Evolutionary conservation across 2,797 vertebrate species (phyloP), one percentile per base, ranked within the genome.

Genomic region (Manis javanica): DNA sequence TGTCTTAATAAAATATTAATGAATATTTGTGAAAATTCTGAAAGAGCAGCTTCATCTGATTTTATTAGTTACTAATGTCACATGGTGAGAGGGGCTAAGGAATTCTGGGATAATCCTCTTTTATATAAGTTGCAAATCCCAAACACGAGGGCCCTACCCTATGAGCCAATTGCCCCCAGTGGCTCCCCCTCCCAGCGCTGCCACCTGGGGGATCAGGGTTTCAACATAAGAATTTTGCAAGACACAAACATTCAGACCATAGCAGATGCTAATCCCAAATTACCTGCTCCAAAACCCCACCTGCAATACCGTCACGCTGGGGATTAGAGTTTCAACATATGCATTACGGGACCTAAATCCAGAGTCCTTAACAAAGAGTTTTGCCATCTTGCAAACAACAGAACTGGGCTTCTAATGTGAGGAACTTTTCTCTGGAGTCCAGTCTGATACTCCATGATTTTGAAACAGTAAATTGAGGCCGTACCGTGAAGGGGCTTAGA

Each of bases 401-500:
- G 15, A 68, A 31, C 9, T 69, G 4, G 16, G 2, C 12, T 26
- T 53, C 10, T 26, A 2, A 3, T 8, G 1, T 2, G 42, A 7
- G 15, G 11, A 0, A 0, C n/a, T 46, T n/a, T 2, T 24, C 24
- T 34, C 39, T 3, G 10, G 74, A 23, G 19, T 37, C 46, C 4
- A 12, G 21, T 12, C 16, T 55, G 1, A 18, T 57, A 53, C 12
- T 26, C 1, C 23, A 6, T 6, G 6, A 15, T 57, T 29, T 75
- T 14, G 3, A 24, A 69, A 29, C 0, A 53, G 49, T 21, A 42
- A 3, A 0, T 26, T 29, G 16, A 66, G 19, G 16, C 23, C 8
- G 5, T 7, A 12, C 0, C 15, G 5, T 29, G 2, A 42, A 57
- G 3, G 3, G 13, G 1, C 23, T 13, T 53, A n/a, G 4, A 21